Evolutionary conservation across 2,888 invertebrate genomes (phyloP).

Genomic region (Pteria penguin): DNA sequence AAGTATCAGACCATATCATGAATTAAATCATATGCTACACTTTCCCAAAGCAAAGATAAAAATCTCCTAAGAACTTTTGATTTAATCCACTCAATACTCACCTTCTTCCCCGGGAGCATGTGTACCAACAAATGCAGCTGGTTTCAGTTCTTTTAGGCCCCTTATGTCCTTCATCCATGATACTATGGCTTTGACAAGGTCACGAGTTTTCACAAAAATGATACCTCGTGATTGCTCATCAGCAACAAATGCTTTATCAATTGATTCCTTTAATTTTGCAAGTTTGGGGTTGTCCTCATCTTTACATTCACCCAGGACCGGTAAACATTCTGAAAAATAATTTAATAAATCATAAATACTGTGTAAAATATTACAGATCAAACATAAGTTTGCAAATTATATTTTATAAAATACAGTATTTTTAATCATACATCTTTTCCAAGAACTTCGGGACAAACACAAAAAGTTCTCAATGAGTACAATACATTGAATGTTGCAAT

Average conservation of each 20-base stretch:
- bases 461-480: too few species aligned
- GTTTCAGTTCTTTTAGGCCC: slow-evolving; percentile 58
- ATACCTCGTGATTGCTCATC: slow-evolving; percentile 61
- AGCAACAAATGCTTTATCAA: slow-evolving; percentile 52
- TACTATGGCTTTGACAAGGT: slow-evolving; percentile 67
- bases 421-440: too few species aligned
- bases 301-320: slow-evolving; percentile 27
- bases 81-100: not conserved
- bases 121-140: slow-evolving; percentile 62
- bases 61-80: not conserved
- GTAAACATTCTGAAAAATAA: slow-evolving; percentile 36
- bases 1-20: too few species aligned
- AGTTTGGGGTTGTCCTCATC: slow-evolving; percentile 70
- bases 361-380: too few species aligned
- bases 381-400: too few species aligned
- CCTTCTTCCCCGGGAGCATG: slow-evolving; percentile 48
- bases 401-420: too few species aligned
- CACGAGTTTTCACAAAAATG: slow-evolving; percentile 77
- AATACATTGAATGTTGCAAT: too few species aligned
- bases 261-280: slow-evolving; percentile 57
- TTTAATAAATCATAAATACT: too few species aligned
- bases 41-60: too few species aligned
- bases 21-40: too few species aligned
- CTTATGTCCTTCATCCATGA: slow-evolving; percentile 71
- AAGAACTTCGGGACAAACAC: too few species aligned